Conservation (phyloP, 2,113 vertebrate genomes). For the Indicator indicator region DNA sequence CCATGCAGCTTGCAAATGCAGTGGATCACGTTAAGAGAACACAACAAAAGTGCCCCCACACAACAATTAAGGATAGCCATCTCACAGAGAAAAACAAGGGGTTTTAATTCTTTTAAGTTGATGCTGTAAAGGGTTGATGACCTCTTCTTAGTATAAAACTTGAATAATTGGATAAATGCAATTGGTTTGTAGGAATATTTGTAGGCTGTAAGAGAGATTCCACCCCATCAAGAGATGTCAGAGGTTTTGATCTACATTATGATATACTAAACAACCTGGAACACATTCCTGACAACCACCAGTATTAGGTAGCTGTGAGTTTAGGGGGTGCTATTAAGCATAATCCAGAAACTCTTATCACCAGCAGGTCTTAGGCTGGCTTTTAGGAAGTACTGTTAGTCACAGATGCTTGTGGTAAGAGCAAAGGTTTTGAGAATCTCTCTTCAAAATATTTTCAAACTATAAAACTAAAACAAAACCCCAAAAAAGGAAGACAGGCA, state of each 20-base stretch:
- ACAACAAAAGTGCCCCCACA: background rate
- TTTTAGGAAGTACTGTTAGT: background rate
- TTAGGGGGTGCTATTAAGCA: background rate
- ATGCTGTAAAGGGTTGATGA: background rate
- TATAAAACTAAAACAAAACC: background rate
- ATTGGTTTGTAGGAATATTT: background rate
- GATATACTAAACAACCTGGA: accelerated
- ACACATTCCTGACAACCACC: background rate
- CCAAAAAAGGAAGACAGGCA: too few relatives aligned
- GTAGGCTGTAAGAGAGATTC: background rate
- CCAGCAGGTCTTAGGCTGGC: background rate
- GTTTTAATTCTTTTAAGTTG: background rate
- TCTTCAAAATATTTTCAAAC: background rate
- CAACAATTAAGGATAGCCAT: background rate
- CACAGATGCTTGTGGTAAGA: background rate
- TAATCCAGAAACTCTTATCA: background rate
- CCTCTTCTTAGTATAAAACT: background rate
- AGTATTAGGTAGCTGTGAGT: background rate
- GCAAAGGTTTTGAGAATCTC: background rate
- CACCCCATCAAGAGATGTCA: background rate
- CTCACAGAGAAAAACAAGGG: background rate
- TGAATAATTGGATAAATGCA: background rate
- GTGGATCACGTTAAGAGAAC: background rate
- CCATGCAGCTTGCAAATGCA: background rate
- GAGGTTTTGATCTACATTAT: background rate